These are phyloP conservation scores for Drosophila bunnanda DNA, from an alignment of 2,888 invertebrate genomes.

Conservation along the genomic window DNA sequence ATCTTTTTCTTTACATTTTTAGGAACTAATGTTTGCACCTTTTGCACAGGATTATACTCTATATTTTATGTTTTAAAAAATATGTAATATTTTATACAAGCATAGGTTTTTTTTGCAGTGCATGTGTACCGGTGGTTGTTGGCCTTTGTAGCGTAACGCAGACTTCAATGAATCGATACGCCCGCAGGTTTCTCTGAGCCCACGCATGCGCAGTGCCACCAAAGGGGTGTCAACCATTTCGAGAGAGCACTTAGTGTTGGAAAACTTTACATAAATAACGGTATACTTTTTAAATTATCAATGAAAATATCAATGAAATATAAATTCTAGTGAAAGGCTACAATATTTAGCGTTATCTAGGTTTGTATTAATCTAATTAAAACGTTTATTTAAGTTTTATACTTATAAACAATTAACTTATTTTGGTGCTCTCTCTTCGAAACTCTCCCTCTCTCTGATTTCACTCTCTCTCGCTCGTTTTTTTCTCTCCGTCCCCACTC, in stretches of 20 bases:
- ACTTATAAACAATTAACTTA: not conserved
- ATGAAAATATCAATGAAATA: not conserved
- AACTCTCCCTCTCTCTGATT: conserved; percentile 9
- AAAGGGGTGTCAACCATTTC: conserved; percentile 19
- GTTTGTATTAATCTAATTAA: not conserved
- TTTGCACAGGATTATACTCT: too few relatives aligned
- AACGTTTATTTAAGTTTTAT: not conserved
- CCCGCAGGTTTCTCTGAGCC: conserved; percentile 46
- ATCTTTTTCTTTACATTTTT: not conserved
- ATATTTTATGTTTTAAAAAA: too few relatives aligned
- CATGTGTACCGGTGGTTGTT: conserved; percentile 47
- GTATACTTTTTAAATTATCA: conserved; percentile 16
- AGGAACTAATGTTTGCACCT: too few relatives aligned
- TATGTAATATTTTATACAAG: too few relatives aligned
- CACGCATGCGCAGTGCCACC: conserved; percentile 56
- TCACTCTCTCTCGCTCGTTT: not conserved
- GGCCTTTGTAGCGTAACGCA: conserved; percentile 47
- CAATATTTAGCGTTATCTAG: fast-evolving
- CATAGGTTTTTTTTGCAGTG: not conserved
- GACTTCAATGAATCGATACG: conserved; percentile 74
- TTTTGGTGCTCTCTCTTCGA: not conserved
- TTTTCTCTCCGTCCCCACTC: conserved; percentile 31
- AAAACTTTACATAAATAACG: conserved; percentile 52
- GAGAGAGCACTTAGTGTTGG: conserved; percentile 56
- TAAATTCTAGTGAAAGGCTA: fast-evolving